phyloP scores from a whole-genome alignment of 2,797 vertebrate genomes.

The Macropodus opercularis region DNA sequence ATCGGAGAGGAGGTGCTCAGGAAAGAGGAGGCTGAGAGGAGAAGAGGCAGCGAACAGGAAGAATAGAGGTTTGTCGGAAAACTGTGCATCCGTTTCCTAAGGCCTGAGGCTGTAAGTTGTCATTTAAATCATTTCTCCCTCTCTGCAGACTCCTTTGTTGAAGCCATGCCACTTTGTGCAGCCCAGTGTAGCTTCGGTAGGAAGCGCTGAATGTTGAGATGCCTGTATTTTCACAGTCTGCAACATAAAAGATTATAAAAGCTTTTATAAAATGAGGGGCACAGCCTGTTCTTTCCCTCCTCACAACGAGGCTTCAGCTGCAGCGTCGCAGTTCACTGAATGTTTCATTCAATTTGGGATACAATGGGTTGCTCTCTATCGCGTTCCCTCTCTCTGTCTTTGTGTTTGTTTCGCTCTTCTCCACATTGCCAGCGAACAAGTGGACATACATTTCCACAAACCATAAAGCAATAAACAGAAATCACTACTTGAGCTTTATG shows the following conservation, averaged over 20 bases:
- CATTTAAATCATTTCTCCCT: constrained; percentile 57
- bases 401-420: constrained; percentile 13
- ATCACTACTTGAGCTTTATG: constrained; percentile 1
- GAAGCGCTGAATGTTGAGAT: background rate
- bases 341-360: constrained; percentile 53
- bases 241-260: constrained; percentile 35
- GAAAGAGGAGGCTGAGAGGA: constrained; percentile 18
- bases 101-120: constrained; percentile 59
- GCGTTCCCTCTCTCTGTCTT: background rate
- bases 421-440: constrained; percentile 1
- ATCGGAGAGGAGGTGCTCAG: constrained; percentile 11
- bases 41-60: constrained; percentile 6
- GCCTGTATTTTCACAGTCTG: constrained; percentile 28
- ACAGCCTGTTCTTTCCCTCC: constrained; percentile 16
- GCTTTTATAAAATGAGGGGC: constrained; percentile 5
- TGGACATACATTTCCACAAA: constrained; percentile 23
- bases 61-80: constrained; percentile 49
- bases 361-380: constrained; percentile 22
- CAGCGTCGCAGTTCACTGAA: constrained; percentile 46
- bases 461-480: constrained; percentile 35
- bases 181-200: constrained; percentile 21
- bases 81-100: constrained; percentile 57
- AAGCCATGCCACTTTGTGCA: constrained; percentile 14
- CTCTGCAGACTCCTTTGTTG: constrained; percentile 27
- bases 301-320: constrained; percentile 24